phyloP scores from a whole-genome alignment of 1,140 invertebrate species.

The Adoxophyes honmai region DNA sequence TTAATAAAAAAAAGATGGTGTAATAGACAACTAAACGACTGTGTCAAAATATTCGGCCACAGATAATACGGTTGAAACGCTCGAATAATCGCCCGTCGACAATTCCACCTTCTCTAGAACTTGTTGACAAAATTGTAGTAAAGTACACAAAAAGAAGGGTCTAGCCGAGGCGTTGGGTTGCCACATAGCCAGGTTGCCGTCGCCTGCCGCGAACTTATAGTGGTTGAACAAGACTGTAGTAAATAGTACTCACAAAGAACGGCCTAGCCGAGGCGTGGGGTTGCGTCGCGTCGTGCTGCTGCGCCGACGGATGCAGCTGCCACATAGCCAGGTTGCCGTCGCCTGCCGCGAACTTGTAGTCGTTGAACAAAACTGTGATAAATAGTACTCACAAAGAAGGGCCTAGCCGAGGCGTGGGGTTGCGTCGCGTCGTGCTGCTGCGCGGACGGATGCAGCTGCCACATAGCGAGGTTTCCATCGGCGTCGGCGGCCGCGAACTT shows the following conservation, averaged over 20 bases:
- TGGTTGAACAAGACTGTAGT: too few species aligned
- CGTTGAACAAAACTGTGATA: conserved; percentile 87
- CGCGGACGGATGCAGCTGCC: conserved; percentile 93
- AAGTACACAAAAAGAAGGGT: too few species aligned
- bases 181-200: too few species aligned
- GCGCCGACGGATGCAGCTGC: conserved; percentile 91
- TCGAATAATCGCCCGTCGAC: too few species aligned
- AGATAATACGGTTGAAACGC: too few species aligned
- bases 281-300: conserved; percentile 35
- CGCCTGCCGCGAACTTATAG: too few species aligned
- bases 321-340: conserved; percentile 95
- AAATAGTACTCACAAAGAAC: conserved; percentile 91
- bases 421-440: conserved; percentile 35
- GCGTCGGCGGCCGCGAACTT: conserved; percentile 98
- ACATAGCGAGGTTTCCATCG: conserved; percentile 93
- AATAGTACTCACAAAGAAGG: conserved; percentile 93
- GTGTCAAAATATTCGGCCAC: too few species aligned
- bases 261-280: conserved; percentile 86
- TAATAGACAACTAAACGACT: too few species aligned
- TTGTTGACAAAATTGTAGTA: too few species aligned
- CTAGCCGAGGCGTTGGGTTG: too few species aligned
- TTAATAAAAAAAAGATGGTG: too few species aligned
- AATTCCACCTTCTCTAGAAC: too few species aligned
- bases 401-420: conserved; percentile 84
- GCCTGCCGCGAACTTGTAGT: conserved; percentile 98